Evolutionary conservation across 2,797 vertebrate genomes (phyloP).

Genomic region (Fistularia commersonii): DNA sequence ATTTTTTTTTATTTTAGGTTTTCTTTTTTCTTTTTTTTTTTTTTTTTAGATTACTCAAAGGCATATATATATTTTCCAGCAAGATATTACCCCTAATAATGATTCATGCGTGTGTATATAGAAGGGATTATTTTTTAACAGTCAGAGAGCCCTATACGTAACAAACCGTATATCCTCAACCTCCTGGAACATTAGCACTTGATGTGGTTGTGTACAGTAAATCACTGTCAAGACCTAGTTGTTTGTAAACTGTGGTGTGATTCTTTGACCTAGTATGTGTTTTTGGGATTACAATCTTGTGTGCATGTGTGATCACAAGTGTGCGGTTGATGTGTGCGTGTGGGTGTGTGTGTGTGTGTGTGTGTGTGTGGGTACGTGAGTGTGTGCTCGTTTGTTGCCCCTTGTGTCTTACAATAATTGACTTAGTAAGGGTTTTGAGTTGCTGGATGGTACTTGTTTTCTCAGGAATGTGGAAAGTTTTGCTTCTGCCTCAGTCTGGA

Average conservation of each 20-base stretch:
- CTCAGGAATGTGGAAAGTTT: conserved; percentile 73
- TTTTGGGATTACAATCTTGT: conserved; percentile 55
- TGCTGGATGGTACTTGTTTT: conserved; percentile 72
- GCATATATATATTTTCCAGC: conserved; percentile 71
- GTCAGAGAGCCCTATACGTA: conserved; percentile 70
- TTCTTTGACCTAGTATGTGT: conserved; percentile 52
- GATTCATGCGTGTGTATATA: conserved; percentile 60
- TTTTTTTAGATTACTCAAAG: conserved; percentile 63
- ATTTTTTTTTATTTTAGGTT: conserved; percentile 35
- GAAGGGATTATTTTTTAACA: conserved; percentile 75
- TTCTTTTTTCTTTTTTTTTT: conserved; percentile 20
- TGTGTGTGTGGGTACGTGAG: conserved; percentile 12
- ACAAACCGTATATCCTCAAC: conserved; percentile 70
- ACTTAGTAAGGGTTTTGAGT: conserved; percentile 71
- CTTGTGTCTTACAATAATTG: conserved; percentile 67
- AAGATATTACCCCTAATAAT: conserved; percentile 62
- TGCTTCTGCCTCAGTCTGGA: conserved; percentile 73
- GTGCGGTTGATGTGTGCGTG: conserved; percentile 40
- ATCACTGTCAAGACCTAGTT: conserved; percentile 68
- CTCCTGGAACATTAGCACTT: conserved; percentile 72
- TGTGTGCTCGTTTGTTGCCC: conserved; percentile 39
- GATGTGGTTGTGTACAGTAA: conserved; percentile 76
- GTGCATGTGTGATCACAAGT: conserved; percentile 37
- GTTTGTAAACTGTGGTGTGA: conserved; percentile 65
- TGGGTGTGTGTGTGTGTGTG: conserved; percentile 13